Evolutionary conservation across 2,113 vertebrate species (phyloP).

Genomic region (Morone chrysops): DNA sequence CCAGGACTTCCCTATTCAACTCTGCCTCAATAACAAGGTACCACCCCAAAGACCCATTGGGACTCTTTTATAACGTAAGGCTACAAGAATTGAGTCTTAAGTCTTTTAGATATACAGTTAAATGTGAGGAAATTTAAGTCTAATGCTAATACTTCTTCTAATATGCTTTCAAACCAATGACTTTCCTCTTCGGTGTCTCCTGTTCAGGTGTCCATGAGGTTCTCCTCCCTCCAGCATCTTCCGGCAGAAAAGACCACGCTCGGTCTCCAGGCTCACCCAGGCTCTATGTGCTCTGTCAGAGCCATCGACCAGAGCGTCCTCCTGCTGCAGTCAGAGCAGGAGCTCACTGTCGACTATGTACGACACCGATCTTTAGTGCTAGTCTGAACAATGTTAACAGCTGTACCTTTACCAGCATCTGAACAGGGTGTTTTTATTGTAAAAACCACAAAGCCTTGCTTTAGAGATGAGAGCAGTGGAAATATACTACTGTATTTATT

Average conservation of each 20-base stretch:
- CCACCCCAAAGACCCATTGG: neutral
- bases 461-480: neutral
- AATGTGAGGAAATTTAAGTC: neutral
- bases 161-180: neutral
- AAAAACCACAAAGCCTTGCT: neutral
- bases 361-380: neutral
- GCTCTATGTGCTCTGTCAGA: slow-evolving; percentile 87
- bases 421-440: neutral
- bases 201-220: slow-evolving; percentile 86
- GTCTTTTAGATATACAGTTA: neutral
- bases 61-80: neutral
- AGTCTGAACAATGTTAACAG: neutral
- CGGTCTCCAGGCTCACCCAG: slow-evolving; percentile 83
- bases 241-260: slow-evolving; percentile 83
- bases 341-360: slow-evolving; percentile 80
- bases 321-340: slow-evolving; percentile 76
- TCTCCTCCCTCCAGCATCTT: slow-evolving; percentile 79
- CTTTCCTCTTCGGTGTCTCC: neutral
- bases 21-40: slow-evolving; percentile 90
- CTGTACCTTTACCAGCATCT: neutral
- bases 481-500: neutral
- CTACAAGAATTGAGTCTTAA: neutral
- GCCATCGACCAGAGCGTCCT: slow-evolving; percentile 89
- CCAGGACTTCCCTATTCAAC: slow-evolving; percentile 79
- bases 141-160: neutral